These are phyloP conservation scores for Graphium colonna DNA, from an alignment of 2,888 invertebrate genomes.

Conservation along the genomic window DNA sequence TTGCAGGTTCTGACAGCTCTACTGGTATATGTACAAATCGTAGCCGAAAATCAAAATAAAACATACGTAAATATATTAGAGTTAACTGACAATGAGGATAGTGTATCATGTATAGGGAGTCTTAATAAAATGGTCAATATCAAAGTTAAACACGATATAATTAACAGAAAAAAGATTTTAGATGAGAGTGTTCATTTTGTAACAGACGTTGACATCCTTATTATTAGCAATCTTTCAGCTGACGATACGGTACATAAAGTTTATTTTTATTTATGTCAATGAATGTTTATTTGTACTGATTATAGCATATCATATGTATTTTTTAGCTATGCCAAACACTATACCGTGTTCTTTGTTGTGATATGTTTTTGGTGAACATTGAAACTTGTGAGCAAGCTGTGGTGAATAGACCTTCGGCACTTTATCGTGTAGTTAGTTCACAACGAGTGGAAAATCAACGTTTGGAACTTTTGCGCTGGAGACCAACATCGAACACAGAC, in stretches of 20 bases:
- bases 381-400: conserved; percentile 25
- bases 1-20: conserved; percentile 35
- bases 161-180: conserved; percentile 21
- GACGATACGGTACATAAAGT: conserved; percentile 40
- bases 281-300: too few relatives aligned
- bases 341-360: conserved; percentile 29
- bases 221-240: conserved; percentile 32
- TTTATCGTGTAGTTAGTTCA: conserved; percentile 34
- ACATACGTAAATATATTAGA: conserved; percentile 33
- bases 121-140: conserved; percentile 26
- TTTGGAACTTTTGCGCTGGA: conserved; percentile 37
- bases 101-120: conserved; percentile 22
- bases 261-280: not conserved
- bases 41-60: conserved; percentile 40
- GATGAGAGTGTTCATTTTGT: conserved; percentile 21
- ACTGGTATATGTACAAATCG: conserved; percentile 37
- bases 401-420: conserved; percentile 28
- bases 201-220: conserved; percentile 30
- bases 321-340: conserved; percentile 37
- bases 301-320: too few relatives aligned
- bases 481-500: conserved; percentile 28
- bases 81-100: conserved; percentile 26
- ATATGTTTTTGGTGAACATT: conserved; percentile 38
- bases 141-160: conserved; percentile 26
- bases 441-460: conserved; percentile 27